These are phyloP conservation scores for Triplophysa bombifrons DNA, from an alignment of 2,797 vertebrate species.

Conservation along the genomic window DNA sequence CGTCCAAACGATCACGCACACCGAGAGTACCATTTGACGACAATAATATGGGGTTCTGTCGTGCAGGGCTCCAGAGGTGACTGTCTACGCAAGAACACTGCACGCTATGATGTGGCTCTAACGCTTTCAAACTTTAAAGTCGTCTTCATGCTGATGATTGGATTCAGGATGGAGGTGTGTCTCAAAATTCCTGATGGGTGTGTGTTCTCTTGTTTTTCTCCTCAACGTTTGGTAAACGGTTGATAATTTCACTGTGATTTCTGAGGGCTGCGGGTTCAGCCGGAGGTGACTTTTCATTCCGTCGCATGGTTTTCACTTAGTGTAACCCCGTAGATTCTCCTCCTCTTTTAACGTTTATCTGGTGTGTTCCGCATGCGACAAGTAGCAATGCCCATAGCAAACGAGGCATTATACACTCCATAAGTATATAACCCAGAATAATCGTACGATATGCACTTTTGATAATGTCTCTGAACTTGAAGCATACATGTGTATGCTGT, in stretches of 20 bases:
- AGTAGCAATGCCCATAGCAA: conserved; percentile 19
- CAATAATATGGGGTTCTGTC: conserved; percentile 10
- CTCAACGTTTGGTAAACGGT: neutral
- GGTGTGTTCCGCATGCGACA: conserved; percentile 42
- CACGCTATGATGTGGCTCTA: neutral
- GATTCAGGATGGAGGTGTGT: neutral
- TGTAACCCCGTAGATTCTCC: neutral
- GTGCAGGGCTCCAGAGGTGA: conserved; percentile 8
- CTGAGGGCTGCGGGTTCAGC: conserved; percentile 28
- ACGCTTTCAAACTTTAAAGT: neutral
- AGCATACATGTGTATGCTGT: neutral
- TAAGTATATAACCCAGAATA: conserved; percentile 4
- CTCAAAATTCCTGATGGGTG: neutral
- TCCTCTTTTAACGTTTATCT: conserved; percentile 5
- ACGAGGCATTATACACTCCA: conserved; percentile 7
- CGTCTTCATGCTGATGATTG: neutral
- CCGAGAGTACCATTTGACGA: conserved; percentile 87
- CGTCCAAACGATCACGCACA: conserved; percentile 64
- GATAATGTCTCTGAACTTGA: conserved; percentile 23
- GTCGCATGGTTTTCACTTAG: conserved; percentile 36
- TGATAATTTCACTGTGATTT: conserved; percentile 33
- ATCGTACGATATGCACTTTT: conserved; percentile 50
- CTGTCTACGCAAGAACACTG: conserved; percentile 56
- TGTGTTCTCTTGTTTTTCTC: neutral
- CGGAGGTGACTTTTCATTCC: neutral